Conservation (phyloP, 2,113 vertebrate genomes). For the Mola mola region DNA sequence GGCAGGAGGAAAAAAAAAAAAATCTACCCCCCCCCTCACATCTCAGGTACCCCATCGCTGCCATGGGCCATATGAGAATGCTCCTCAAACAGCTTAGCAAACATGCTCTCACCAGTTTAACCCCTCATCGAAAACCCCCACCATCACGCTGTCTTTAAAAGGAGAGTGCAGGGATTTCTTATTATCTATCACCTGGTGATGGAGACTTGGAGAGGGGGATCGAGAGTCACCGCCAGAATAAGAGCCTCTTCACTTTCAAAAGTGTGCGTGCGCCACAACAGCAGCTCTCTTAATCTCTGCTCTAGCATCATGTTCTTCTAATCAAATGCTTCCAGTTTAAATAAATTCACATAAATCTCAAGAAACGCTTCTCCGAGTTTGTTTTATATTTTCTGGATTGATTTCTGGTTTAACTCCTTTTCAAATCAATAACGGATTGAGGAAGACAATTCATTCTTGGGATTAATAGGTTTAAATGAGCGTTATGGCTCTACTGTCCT, state of each 20-base stretch:
- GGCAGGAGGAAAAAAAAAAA: constrained; percentile 59
- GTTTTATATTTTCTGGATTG: constrained; percentile 51
- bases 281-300: constrained; percentile 21
- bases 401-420: constrained; percentile 60
- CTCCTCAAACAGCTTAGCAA: constrained; percentile 92
- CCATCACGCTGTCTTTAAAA: constrained; percentile 31
- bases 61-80: constrained; percentile 71
- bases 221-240: constrained; percentile 32
- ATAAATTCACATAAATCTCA: constrained; percentile 49
- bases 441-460: constrained; percentile 64
- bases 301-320: constrained; percentile 32
- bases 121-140: constrained; percentile 78
- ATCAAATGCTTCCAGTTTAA: constrained; percentile 44
- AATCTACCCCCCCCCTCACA: constrained; percentile 31
- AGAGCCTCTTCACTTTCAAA: constrained; percentile 35
- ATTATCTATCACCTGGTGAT: constrained; percentile 45
- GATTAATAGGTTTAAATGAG: constrained; percentile 75
- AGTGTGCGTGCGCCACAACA: constrained; percentile 19
- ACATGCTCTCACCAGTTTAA: constrained; percentile 89
- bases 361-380: constrained; percentile 8
- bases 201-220: constrained; percentile 11
- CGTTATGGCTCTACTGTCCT: constrained; percentile 73
- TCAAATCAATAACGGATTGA: constrained; percentile 67
- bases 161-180: constrained; percentile 36
- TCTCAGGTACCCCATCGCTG: constrained; percentile 36